Evolutionary conservation across 2,888 invertebrate genomes (phyloP).

Genomic region (Ischnura elegans): DNA sequence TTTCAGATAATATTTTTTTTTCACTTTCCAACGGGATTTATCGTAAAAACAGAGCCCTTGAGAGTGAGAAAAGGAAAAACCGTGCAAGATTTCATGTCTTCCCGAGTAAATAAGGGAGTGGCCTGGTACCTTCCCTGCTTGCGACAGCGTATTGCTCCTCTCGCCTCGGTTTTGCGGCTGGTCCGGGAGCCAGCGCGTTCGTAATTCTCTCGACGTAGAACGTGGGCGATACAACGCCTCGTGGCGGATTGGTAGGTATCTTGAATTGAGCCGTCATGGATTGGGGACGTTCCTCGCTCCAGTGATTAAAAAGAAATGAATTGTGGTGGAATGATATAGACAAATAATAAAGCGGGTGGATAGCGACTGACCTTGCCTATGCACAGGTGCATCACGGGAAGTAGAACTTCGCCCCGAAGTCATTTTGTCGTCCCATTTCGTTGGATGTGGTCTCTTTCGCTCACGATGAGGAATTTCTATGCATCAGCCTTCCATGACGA

Average conservation of each 20-base stretch:
- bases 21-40: no score
- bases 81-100: no score
- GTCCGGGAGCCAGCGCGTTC: neutral
- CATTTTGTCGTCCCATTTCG: neutral
- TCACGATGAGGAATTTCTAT: neutral
- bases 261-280: neutral
- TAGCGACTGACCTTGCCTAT: neutral
- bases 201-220: no score
- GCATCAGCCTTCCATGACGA: neutral
- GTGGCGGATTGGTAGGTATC: neutral
- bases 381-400: neutral
- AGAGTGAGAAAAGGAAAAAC: no score
- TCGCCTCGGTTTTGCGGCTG: no score
- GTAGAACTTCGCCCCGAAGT: constrained; percentile 8
- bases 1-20: no score
- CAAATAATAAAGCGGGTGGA: neutral
- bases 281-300: neutral
- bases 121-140: no score
- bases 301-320: neutral
- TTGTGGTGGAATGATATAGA: neutral
- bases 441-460: neutral
- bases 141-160: no score
- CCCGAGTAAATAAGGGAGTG: no score
- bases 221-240: neutral
- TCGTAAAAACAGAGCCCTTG: no score